Percentiles rank a stretch among this genome's conserved stretches.
Evolutionary conservation across 1,140 invertebrate species (phyloP).

Genomic region (Metopolophium dirhodum): DNA sequence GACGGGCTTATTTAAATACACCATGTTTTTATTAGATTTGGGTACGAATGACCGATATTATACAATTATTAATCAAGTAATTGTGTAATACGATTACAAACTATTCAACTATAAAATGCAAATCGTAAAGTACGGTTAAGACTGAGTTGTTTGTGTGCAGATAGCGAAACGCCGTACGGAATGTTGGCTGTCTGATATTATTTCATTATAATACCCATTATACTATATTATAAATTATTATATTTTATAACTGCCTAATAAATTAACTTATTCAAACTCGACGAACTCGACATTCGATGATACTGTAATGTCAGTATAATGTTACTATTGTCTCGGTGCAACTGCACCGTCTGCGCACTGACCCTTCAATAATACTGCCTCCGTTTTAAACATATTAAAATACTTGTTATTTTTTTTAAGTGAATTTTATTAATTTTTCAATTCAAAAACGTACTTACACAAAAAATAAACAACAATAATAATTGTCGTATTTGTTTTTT

Average conservation of each 20-base stretch:
- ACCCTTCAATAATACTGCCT: background rate
- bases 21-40: background rate
- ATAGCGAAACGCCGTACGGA: background rate
- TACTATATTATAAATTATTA: background rate
- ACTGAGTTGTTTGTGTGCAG: background rate
- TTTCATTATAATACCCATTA: too few relatives aligned
- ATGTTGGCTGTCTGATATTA: too few relatives aligned
- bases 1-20: background rate
- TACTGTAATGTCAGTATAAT: background rate
- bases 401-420: background rate
- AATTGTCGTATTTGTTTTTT: background rate
- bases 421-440: background rate
- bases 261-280: background rate
- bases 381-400: background rate
- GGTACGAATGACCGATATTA: background rate
- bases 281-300: background rate
- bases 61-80: background rate
- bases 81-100: background rate
- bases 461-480: background rate
- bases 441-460: background rate
- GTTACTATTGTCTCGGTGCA: background rate
- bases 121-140: background rate
- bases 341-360: too few relatives aligned
- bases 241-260: background rate
- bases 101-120: background rate